These are phyloP conservation scores for Chlorospingus flavigularis DNA, from an alignment of 2,797 vertebrate species.

Conservation along the genomic window DNA sequence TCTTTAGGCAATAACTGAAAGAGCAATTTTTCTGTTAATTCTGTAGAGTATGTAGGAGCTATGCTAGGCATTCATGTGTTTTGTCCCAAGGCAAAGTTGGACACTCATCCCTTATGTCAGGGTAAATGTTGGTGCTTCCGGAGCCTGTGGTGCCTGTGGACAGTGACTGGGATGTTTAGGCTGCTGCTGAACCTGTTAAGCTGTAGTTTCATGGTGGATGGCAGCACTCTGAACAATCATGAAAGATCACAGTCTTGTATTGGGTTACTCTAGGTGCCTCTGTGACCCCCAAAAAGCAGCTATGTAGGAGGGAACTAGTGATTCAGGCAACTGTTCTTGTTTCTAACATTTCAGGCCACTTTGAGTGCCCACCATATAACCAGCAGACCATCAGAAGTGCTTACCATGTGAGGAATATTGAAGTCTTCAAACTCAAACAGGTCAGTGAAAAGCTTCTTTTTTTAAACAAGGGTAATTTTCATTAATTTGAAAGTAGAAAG, in stretches of 20 bases:
- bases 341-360: conserved; percentile 84
- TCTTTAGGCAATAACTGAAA: background rate
- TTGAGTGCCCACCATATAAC: conserved; percentile 93
- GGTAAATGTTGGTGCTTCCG: accelerated
- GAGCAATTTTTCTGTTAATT: background rate
- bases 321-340: background rate
- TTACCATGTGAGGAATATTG: conserved; percentile 94
- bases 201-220: background rate
- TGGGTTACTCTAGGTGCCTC: background rate
- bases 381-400: conserved; percentile 90
- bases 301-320: background rate
- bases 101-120: background rate
- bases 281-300: background rate
- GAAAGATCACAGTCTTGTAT: background rate
- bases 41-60: background rate
- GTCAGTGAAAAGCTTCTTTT: conserved; percentile 66
- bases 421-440: conserved; percentile 97
- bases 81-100: background rate
- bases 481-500: background rate
- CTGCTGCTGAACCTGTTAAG: background rate
- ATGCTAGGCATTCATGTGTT: background rate
- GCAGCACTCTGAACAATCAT: background rate
- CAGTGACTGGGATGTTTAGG: background rate
- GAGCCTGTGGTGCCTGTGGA: background rate
- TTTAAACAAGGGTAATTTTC: background rate